A percentile compares a stretch with the other conserved stretches of the same genome.
Evolutionary conservation across 2,113 vertebrate species (phyloP).

Genomic region (Gambusia holbrooki): DNA sequence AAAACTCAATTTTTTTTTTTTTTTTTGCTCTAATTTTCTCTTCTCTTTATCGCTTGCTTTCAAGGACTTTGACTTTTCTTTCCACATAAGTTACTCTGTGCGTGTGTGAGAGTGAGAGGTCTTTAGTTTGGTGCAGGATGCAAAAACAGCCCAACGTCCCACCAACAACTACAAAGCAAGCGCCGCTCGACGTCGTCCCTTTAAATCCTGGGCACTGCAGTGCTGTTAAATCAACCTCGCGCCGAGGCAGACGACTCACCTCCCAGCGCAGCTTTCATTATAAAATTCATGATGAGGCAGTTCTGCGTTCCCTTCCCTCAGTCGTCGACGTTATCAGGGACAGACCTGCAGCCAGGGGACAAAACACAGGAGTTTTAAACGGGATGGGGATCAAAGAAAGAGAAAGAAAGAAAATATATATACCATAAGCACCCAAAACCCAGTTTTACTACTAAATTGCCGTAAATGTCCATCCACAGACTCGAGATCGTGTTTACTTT

Average conservation of each 20-base stretch:
- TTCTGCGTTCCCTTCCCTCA: slow-evolving; percentile 67
- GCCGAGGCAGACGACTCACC: slow-evolving; percentile 68
- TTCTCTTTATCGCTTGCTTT: neutral
- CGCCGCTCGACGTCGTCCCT: slow-evolving; percentile 40
- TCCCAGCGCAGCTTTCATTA: slow-evolving; percentile 81
- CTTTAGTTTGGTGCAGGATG: slow-evolving; percentile 45
- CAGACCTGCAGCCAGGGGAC: slow-evolving; percentile 65
- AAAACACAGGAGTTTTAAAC: slow-evolving; percentile 56
- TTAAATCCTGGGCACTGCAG: slow-evolving; percentile 74
- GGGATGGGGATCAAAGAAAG: slow-evolving; percentile 27
- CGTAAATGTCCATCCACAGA: neutral
- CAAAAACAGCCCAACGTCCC: slow-evolving; percentile 16
- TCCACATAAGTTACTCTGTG: slow-evolving; percentile 1
- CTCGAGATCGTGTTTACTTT: neutral
- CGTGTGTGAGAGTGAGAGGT: slow-evolving; percentile 10
- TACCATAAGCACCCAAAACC: neutral
- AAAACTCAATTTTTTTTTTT: slow-evolving; percentile 35
- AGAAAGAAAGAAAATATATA: neutral
- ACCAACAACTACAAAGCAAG: slow-evolving; percentile 17
- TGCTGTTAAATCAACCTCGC: slow-evolving; percentile 73
- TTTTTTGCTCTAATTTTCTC: neutral
- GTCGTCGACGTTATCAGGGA: slow-evolving; percentile 55
- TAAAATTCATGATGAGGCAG: slow-evolving; percentile 81
- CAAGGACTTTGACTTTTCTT: slow-evolving; percentile 4
- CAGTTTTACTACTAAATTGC: neutral